Evolutionary conservation across 2,888 invertebrate species (phyloP).

Genomic region (Crepidodera aurea): DNA sequence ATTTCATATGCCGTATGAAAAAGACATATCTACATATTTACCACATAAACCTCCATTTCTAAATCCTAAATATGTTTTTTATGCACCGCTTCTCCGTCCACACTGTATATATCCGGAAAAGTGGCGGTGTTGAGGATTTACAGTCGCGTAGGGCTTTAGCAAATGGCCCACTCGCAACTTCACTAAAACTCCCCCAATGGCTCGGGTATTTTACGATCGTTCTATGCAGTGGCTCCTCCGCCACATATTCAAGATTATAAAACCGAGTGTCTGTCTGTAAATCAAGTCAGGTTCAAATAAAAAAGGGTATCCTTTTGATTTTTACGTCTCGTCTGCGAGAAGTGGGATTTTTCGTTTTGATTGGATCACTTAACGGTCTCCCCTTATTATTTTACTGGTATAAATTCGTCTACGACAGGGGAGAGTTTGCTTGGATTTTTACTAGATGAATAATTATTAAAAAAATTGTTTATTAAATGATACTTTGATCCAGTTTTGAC

Average conservation of each 20-base stretch:
- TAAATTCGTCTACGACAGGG: too few relatives aligned
- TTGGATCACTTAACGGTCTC: too few relatives aligned
- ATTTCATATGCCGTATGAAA: neutral
- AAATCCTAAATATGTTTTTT: neutral
- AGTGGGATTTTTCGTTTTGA: too few relatives aligned
- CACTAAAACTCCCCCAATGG: slow-evolving; percentile 51
- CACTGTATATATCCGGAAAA: slow-evolving; percentile 33
- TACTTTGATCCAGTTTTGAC: too few relatives aligned
- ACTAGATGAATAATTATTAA: too few relatives aligned
- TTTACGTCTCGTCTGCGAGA: too few relatives aligned
- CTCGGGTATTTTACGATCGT: slow-evolving; percentile 52
- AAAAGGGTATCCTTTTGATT: neutral
- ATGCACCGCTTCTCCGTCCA: slow-evolving; percentile 23
- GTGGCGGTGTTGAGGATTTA: slow-evolving; percentile 48
- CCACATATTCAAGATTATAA: slow-evolving; percentile 22
- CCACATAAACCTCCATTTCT: neutral
- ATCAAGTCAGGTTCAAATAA: slow-evolving; percentile 48
- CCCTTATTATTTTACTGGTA: too few relatives aligned
- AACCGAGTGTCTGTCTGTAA: slow-evolving; percentile 34
- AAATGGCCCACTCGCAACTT: slow-evolving; percentile 50
- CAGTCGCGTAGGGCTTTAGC: slow-evolving; percentile 51
- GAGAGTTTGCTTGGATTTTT: too few relatives aligned
- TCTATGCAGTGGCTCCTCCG: slow-evolving; percentile 50
- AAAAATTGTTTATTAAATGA: too few relatives aligned
- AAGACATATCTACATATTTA: neutral